Evolutionary conservation across 2,797 vertebrate genomes (phyloP).

Genomic region (Margarornis squamiger): DNA sequence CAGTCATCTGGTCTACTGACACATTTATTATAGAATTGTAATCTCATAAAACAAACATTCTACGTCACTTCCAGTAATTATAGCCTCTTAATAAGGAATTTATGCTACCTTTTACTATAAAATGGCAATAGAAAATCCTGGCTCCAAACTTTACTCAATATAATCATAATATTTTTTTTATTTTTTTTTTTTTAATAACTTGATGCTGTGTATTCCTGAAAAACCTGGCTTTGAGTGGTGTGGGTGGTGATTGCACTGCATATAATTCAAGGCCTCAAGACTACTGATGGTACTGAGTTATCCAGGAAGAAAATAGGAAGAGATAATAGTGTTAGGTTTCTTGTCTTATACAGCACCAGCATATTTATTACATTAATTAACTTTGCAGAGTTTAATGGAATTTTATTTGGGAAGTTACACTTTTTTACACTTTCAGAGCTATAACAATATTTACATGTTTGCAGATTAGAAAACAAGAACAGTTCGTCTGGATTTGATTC

Average conservation of each 20-base stretch:
- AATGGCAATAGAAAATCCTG: conserved; percentile 16
- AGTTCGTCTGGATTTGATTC: conserved; percentile 58
- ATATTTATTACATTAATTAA: conserved; percentile 56
- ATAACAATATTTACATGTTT: conserved; percentile 23
- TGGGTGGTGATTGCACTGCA: neutral
- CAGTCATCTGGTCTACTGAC: neutral
- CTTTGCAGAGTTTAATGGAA: conserved; percentile 51
- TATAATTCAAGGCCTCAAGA: neutral
- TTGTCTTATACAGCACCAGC: neutral
- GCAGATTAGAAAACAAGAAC: conserved; percentile 54
- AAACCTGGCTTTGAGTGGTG: conserved; percentile 5
- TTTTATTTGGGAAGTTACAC: conserved; percentile 50
- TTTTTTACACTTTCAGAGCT: conserved; percentile 11
- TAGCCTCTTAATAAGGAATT: neutral
- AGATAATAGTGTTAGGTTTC: neutral
- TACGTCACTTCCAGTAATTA: neutral
- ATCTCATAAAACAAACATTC: conserved; percentile 28
- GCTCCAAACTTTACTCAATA: neutral
- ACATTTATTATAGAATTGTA: conserved; percentile 30
- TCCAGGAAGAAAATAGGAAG: conserved; percentile 53
- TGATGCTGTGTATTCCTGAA: neutral
- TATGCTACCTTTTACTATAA: conserved; percentile 5
- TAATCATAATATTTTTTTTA: conserved; percentile 16
- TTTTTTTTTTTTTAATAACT: conserved; percentile 20
- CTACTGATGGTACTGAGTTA: neutral